Percentiles rank a stretch among this genome's conserved stretches.
These are phyloP conservation scores for Xylota sylvarum DNA, from an alignment of 2,888 invertebrate genomes.

Conservation along the genomic window DNA sequence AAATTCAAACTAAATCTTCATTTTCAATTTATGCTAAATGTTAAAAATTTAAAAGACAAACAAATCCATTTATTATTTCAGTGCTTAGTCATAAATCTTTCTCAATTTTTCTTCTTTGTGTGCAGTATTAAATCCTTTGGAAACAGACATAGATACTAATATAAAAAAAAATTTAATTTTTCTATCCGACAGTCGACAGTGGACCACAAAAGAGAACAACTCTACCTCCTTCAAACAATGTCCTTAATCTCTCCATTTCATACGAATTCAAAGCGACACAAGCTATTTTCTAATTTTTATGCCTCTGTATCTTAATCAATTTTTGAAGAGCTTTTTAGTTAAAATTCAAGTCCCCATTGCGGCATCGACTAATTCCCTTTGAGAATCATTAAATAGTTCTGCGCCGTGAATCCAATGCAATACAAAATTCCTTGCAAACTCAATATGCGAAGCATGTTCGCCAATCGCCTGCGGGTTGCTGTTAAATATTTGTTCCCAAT, in stretches of 20 bases:
- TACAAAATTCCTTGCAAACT: slow-evolving; percentile 15
- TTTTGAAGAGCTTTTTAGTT: slow-evolving; percentile 19
- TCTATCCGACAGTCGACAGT: no score
- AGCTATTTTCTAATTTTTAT: background rate
- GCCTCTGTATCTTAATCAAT: slow-evolving; percentile 30
- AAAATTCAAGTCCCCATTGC: slow-evolving; percentile 35
- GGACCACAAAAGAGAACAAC: no score
- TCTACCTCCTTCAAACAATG: background rate
- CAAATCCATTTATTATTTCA: slow-evolving; percentile 30
- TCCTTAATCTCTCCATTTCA: background rate
- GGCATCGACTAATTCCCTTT: slow-evolving; percentile 43
- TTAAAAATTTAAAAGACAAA: slow-evolving; percentile 11
- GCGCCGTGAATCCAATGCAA: background rate
- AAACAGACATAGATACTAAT: slow-evolving; percentile 4
- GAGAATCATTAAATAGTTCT: slow-evolving; percentile 59
- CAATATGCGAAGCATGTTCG: slow-evolving; percentile 47
- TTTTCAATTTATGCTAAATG: background rate
- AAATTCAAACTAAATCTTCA: background rate
- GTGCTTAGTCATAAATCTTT: background rate
- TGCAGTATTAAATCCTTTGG: slow-evolving; percentile 24
- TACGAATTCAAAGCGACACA: background rate
- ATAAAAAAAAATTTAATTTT: background rate
- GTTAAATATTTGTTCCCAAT: slow-evolving; percentile 49
- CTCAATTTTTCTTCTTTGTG: background rate
- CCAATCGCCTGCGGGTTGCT: slow-evolving; percentile 56